Percentiles rank a stretch among this genome's conserved stretches.
These are phyloP conservation scores for Microplitis mediator DNA, from an alignment of 1,140 invertebrate genomes.

Conservation along the genomic window DNA sequence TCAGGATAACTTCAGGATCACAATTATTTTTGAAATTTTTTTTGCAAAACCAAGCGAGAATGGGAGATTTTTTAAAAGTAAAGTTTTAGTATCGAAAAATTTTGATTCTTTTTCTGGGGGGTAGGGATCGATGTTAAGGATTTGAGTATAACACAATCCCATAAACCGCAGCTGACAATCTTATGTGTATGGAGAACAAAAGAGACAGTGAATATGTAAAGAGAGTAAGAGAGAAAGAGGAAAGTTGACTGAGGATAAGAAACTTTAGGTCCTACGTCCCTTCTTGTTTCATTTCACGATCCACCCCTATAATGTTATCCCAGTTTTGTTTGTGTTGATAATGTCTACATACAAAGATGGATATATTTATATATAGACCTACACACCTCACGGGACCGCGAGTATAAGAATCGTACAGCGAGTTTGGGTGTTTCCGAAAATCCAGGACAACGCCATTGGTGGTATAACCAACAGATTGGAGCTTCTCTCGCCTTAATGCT, in stretches of 20 bases:
- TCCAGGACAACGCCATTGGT: slow-evolving; percentile 41
- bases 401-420: background rate
- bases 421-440: slow-evolving; percentile 34
- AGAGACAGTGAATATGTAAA: background rate
- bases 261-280: background rate
- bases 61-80: too few relatives aligned
- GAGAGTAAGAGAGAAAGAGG: background rate
- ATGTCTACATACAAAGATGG: background rate
- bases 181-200: background rate
- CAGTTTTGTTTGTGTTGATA: background rate
- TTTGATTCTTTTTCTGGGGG: too few relatives aligned
- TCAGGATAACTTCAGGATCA: too few relatives aligned
- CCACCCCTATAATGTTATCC: background rate
- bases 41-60: too few relatives aligned
- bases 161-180: slow-evolving; percentile 9
- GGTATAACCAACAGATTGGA: slow-evolving; percentile 57
- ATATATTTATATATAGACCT: background rate
- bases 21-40: too few relatives aligned
- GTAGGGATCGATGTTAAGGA: background rate
- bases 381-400: background rate
- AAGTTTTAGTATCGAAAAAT: too few relatives aligned
- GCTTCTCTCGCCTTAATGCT: slow-evolving; percentile 55
- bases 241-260: background rate
- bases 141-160: background rate
- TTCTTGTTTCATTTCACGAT: background rate